Evolutionary conservation across 2,888 invertebrate genomes (phyloP).

Genomic region (Teleogryllus oceanicus): DNA sequence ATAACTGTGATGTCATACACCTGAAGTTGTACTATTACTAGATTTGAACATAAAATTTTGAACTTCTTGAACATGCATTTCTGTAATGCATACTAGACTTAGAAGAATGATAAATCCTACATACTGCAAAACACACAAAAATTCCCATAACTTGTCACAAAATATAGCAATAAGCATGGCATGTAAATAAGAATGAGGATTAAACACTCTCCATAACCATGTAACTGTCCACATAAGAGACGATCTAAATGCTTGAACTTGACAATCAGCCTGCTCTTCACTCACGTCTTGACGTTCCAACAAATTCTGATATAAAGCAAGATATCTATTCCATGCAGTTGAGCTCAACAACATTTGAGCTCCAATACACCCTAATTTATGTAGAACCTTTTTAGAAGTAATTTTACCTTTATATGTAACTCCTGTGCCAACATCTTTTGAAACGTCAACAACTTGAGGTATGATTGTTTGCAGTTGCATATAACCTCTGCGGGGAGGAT

Average conservation of each 20-base stretch:
- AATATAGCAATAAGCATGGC: slow-evolving; percentile 71
- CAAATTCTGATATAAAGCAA: slow-evolving; percentile 72
- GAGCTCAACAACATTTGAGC: slow-evolving; percentile 72
- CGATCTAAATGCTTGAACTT: slow-evolving; percentile 61
- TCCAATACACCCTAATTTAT: slow-evolving; percentile 62
- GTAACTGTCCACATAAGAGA: slow-evolving; percentile 69
- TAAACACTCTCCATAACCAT: slow-evolving; percentile 72
- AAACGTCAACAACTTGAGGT: slow-evolving; percentile 51
- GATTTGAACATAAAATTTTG: slow-evolving; percentile 54
- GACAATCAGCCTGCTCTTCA: slow-evolving; percentile 54
- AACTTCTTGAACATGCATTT: slow-evolving; percentile 64
- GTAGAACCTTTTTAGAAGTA: slow-evolving; percentile 61
- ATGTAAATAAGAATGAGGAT: slow-evolving; percentile 75
- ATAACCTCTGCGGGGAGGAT: slow-evolving; percentile 70
- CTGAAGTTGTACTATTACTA: background rate
- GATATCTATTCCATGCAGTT: slow-evolving; percentile 79
- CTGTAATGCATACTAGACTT: slow-evolving; percentile 65
- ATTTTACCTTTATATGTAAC: slow-evolving; percentile 66
- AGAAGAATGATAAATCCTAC: slow-evolving; percentile 67
- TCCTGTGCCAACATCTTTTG: slow-evolving; percentile 51
- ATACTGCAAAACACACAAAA: slow-evolving; percentile 66
- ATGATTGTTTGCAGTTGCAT: slow-evolving; percentile 60
- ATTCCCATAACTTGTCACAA: slow-evolving; percentile 77
- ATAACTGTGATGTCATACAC: background rate
- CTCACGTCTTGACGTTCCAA: slow-evolving; percentile 55